Evolutionary conservation across 2,797 vertebrate genomes (phyloP).

Genomic region (Sebastes trivittatus): DNA sequence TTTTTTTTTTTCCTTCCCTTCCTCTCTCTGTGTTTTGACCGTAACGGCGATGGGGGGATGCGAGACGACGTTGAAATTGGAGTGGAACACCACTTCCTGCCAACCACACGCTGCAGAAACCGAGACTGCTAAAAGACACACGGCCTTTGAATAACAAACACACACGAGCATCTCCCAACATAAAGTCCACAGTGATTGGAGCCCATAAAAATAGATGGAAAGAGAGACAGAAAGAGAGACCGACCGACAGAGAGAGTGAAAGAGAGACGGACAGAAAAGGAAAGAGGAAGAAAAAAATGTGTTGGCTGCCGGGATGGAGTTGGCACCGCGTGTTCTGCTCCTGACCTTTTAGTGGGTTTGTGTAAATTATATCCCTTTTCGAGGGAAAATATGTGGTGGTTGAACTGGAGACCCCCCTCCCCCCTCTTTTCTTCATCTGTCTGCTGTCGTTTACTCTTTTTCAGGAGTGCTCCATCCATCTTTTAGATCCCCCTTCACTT

Average conservation of each 20-base stretch:
- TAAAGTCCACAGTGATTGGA: conserved; percentile 41
- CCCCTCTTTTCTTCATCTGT: conserved; percentile 14
- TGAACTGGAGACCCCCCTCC: conserved; percentile 47
- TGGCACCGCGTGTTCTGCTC: conserved; percentile 67
- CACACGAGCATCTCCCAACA: conserved; percentile 12
- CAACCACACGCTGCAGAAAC: conserved; percentile 32
- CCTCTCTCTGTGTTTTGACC: background rate
- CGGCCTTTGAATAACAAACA: conserved; percentile 40
- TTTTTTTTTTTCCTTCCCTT: rapidly evolving
- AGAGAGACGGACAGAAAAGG: background rate
- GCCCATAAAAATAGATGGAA: conserved; percentile 43
- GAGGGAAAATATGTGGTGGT: conserved; percentile 80
- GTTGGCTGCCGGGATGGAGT: conserved; percentile 55
- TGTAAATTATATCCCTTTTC: conserved; percentile 81
- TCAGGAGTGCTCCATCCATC: conserved; percentile 31
- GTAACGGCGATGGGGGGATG: background rate
- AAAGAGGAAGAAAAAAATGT: background rate
- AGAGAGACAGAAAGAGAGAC: background rate
- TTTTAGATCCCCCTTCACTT: conserved; percentile 19
- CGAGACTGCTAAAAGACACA: conserved; percentile 33
- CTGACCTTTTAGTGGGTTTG: conserved; percentile 78
- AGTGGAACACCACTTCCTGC: conserved; percentile 19
- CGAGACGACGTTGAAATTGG: background rate
- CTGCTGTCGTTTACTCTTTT: conserved; percentile 42
- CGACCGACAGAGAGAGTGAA: background rate